These are phyloP conservation scores for Microcebus lehilahytsara DNA, from an alignment of 2,113 vertebrate genomes.

Conservation along the genomic window DNA sequence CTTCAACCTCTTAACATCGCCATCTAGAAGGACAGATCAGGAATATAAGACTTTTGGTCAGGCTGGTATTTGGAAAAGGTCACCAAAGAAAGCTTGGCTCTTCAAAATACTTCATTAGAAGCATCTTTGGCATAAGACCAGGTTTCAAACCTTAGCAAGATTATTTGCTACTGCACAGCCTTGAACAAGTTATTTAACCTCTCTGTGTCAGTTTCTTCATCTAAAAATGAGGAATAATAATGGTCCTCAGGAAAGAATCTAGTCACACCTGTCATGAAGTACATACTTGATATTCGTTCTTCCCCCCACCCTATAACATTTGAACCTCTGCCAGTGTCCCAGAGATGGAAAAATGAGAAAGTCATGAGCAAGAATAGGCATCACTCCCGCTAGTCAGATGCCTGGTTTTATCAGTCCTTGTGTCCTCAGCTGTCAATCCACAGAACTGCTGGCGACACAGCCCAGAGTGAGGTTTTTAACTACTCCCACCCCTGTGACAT, in stretches of 20 bases:
- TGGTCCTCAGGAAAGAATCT: neutral
- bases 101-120: constrained; percentile 35
- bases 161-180: neutral
- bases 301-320: neutral
- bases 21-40: constrained; percentile 20
- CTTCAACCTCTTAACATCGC: neutral
- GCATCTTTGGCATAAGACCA: neutral
- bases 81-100: constrained; percentile 49
- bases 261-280: neutral
- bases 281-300: neutral
- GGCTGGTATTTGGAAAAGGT: constrained; percentile 56
- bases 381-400: neutral
- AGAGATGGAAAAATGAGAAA: constrained; percentile 16
- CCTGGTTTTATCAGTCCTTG: neutral
- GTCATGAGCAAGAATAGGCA: neutral
- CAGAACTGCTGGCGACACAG: constrained; percentile 39
- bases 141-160: constrained; percentile 17
- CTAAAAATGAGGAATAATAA: constrained; percentile 3
- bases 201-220: neutral
- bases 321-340: neutral
- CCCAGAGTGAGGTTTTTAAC: constrained; percentile 19
- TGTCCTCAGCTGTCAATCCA: constrained; percentile 32
- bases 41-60: constrained; percentile 20
- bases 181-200: neutral
- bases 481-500: neutral